Percentiles rank a stretch among this genome's conserved stretches.
Evolutionary conservation across 2,113 vertebrate species (phyloP).

Genomic region (Porphyrio hochstetteri): DNA sequence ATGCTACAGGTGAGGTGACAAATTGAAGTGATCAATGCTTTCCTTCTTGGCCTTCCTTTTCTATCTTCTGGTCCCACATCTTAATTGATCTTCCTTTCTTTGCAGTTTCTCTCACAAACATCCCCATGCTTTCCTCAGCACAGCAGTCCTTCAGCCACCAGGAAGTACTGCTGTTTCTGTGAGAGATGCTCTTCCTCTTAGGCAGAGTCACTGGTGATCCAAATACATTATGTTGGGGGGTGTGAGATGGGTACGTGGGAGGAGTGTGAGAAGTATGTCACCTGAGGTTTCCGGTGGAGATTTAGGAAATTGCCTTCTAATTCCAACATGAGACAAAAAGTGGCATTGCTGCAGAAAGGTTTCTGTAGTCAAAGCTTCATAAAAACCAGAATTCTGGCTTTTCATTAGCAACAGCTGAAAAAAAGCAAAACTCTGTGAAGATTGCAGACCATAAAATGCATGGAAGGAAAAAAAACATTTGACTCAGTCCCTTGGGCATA

Average conservation of each 20-base stretch:
- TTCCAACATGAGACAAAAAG: not conserved
- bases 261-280: not conserved
- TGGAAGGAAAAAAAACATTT: not conserved
- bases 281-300: not conserved
- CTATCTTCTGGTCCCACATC: not conserved
- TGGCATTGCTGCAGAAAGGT: not conserved
- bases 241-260: accelerated
- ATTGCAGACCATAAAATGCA: not conserved
- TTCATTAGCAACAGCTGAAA: not conserved
- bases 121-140: accelerated
- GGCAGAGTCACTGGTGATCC: not conserved
- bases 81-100: not conserved
- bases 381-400: not conserved
- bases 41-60: not conserved
- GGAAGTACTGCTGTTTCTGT: not conserved
- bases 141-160: not conserved
- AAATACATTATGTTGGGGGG: accelerated
- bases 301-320: not conserved
- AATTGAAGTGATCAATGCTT: not conserved
- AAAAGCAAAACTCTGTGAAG: not conserved
- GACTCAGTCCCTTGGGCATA: not conserved
- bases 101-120: not conserved
- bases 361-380: not conserved
- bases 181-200: not conserved
- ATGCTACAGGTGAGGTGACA: not conserved